These are phyloP conservation scores for Oxyscelio sp. DNA, from an alignment of 2,888 invertebrate genomes.

Conservation along the genomic window DNA sequence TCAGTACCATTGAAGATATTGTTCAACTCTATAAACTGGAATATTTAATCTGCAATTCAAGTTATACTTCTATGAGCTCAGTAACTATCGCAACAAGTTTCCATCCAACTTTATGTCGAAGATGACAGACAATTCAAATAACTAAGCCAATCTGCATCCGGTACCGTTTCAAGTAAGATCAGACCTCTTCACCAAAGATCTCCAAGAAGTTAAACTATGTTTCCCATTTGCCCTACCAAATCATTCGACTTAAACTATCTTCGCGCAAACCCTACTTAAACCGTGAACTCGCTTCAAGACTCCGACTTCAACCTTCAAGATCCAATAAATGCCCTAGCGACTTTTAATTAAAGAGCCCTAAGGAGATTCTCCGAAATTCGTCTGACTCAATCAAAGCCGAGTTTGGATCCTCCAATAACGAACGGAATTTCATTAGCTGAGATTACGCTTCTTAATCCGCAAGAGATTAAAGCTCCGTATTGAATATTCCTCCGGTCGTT, in stretches of 20 bases:
- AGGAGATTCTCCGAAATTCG: constrained; percentile 38
- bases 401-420: constrained; percentile 40
- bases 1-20: no score
- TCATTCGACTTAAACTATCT: constrained; percentile 17
- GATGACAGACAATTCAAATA: no score
- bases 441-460: constrained; percentile 9
- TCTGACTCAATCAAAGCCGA: constrained; percentile 39
- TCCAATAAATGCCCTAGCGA: constrained; percentile 45
- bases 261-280: constrained; percentile 9
- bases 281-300: constrained; percentile 9
- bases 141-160: no score
- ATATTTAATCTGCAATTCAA: no score
- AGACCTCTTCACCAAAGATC: no score
- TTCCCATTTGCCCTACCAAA: no score
- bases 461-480: constrained; percentile 24
- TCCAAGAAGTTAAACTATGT: neutral
- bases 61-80: no score
- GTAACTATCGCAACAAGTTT: no score
- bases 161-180: no score
- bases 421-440: constrained; percentile 59
- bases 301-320: constrained; percentile 11
- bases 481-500: neutral
- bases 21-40: no score
- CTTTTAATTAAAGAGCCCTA: constrained; percentile 50
- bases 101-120: no score